Evolutionary conservation across 2,113 vertebrate genomes (phyloP).

Genomic region (Ia io): DNA sequence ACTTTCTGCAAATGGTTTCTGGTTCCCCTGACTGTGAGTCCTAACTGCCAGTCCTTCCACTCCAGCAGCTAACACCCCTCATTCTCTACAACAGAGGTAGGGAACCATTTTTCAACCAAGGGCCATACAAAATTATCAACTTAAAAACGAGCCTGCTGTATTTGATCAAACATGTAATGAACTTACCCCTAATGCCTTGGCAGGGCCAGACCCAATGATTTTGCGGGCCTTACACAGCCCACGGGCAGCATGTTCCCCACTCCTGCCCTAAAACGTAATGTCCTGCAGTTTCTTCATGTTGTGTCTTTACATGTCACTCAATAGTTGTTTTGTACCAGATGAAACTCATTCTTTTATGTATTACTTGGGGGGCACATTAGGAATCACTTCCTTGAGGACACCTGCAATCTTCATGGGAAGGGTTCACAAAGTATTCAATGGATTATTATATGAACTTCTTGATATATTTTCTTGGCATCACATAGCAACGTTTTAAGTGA

Average conservation of each 20-base stretch:
- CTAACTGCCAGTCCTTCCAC: neutral
- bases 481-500: neutral
- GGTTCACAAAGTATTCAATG: neutral
- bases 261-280: neutral
- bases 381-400: neutral
- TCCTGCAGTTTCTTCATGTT: neutral
- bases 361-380: neutral
- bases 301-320: neutral
- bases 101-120: too few relatives aligned
- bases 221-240: too few relatives aligned
- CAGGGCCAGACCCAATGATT: too few relatives aligned
- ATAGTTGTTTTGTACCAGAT: neutral
- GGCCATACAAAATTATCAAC: too few relatives aligned
- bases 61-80: neutral
- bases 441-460: neutral
- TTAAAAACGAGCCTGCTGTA: too few relatives aligned
- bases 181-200: too few relatives aligned
- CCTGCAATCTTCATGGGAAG: neutral
- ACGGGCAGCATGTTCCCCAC: too few relatives aligned
- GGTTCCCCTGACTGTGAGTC: neutral
- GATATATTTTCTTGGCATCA: neutral
- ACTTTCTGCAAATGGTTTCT: neutral
- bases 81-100: neutral
- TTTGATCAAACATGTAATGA: too few relatives aligned
- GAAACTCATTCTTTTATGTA: neutral